A percentile compares a stretch with the other conserved stretches of the same genome.
Evolutionary conservation across 2,888 invertebrate species (phyloP).

Genomic region (Chloroclysta siterata): DNA sequence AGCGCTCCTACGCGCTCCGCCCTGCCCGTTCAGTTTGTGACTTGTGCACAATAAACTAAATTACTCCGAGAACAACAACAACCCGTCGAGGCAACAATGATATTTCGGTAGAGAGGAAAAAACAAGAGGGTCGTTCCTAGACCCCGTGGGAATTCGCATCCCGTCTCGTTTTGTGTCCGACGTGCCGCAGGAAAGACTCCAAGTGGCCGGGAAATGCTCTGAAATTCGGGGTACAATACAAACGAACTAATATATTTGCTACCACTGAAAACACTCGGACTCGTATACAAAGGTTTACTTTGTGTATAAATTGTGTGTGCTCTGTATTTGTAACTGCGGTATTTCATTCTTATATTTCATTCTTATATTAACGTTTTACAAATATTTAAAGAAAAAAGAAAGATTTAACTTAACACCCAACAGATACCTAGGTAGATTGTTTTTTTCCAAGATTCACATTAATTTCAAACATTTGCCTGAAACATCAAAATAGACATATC

Average conservation of each 20-base stretch:
- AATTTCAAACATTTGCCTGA: no score
- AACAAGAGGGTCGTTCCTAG: constrained; percentile 74
- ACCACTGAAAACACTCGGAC: constrained; percentile 34
- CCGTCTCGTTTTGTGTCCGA: constrained; percentile 64
- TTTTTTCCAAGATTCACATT: no score
- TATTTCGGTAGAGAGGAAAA: constrained; percentile 76
- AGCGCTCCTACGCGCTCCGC: constrained; percentile 52
- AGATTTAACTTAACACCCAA: no score
- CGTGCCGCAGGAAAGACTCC: constrained; percentile 59
- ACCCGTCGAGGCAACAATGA: constrained; percentile 67
- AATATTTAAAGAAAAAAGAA: no score
- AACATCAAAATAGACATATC: not conserved
- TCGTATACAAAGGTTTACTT: constrained; percentile 28
- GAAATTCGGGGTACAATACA: constrained; percentile 58
- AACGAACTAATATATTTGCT: constrained; percentile 40
- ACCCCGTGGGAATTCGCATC: constrained; percentile 74
- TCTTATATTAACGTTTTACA: no score
- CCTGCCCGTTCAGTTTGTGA: constrained; percentile 60
- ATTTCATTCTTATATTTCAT: not conserved
- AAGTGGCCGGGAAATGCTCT: constrained; percentile 52
- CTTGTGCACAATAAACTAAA: constrained; percentile 75
- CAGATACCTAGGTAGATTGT: no score
- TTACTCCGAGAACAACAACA: constrained; percentile 69
- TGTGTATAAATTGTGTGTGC: constrained; percentile 23
- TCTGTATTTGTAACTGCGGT: constrained; percentile 9